Evolutionary conservation across 30 jellyfish, hydroid and myxozoan species (phyloP).

Genomic region (Mastigias papua): DNA sequence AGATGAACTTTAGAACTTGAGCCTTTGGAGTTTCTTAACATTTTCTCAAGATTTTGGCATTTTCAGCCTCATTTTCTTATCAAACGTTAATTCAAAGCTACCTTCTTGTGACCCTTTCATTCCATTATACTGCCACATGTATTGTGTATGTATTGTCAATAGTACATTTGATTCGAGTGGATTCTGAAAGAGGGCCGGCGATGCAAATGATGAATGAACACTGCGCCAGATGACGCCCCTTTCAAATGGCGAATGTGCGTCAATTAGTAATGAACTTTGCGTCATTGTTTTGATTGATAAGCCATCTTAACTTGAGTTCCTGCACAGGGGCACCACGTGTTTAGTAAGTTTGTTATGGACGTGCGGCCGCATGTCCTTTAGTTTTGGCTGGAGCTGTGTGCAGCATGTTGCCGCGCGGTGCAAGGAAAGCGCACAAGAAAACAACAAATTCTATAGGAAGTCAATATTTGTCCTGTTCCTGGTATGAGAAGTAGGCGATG

Average conservation of each 20-base stretch:
- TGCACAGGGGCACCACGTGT: background rate
- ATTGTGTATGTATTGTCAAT: too few species aligned
- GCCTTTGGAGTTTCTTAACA: too few species aligned
- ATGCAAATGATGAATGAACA: background rate
- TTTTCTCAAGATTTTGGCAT: too few species aligned
- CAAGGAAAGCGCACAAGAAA: background rate
- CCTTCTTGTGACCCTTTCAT: too few species aligned
- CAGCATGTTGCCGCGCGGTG: background rate
- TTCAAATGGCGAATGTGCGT: background rate
- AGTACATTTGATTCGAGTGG: too few species aligned
- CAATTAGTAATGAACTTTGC: background rate
- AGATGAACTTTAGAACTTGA: too few species aligned
- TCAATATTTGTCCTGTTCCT: background rate
- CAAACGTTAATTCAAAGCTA: too few species aligned
- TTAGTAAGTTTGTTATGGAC: background rate
- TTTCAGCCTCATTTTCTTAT: too few species aligned
- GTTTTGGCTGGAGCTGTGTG: background rate
- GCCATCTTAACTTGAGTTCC: background rate
- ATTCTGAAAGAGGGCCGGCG: background rate
- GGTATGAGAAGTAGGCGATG: background rate
- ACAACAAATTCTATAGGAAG: background rate
- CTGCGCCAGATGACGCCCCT: background rate
- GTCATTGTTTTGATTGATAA: background rate
- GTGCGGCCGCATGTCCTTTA: background rate
- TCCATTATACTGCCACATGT: too few species aligned